Percentiles rank a stretch among this genome's conserved stretches.
phyloP scores from a whole-genome alignment of 2,113 vertebrate species.

The Lepus timidus region DNA sequence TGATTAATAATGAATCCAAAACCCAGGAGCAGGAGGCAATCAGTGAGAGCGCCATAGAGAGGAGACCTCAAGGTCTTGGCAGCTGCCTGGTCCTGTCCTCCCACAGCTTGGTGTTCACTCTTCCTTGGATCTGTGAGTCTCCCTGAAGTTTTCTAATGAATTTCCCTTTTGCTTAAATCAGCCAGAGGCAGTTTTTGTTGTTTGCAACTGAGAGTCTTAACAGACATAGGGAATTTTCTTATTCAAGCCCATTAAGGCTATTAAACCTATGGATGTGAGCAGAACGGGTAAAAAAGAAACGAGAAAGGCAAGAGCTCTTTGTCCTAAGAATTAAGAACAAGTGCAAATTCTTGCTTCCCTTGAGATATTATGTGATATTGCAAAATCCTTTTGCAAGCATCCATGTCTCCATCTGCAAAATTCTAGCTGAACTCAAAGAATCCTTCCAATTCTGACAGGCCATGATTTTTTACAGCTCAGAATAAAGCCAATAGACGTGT shows the following conservation, averaged over 20 bases:
- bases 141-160: not conserved
- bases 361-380: not conserved
- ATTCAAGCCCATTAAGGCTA: not conserved
- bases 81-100: not conserved
- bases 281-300: not conserved
- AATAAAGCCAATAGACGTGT: not conserved
- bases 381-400: not conserved
- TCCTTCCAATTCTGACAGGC: not conserved
- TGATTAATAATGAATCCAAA: not conserved
- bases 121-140: not conserved
- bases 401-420: not conserved
- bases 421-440: not conserved
- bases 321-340: not conserved
- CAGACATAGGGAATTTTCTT: not conserved
- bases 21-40: not conserved
- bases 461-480: not conserved
- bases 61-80: accelerated
- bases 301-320: not conserved
- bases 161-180: not conserved
- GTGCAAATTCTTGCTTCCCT: not conserved
- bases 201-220: not conserved
- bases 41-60: accelerated
- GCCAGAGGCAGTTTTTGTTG: not conserved
- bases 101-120: accelerated
- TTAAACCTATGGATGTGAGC: not conserved